Evolutionary conservation across 2,888 invertebrate species (phyloP).

Genomic region (Drosophila tanythrix): DNA sequence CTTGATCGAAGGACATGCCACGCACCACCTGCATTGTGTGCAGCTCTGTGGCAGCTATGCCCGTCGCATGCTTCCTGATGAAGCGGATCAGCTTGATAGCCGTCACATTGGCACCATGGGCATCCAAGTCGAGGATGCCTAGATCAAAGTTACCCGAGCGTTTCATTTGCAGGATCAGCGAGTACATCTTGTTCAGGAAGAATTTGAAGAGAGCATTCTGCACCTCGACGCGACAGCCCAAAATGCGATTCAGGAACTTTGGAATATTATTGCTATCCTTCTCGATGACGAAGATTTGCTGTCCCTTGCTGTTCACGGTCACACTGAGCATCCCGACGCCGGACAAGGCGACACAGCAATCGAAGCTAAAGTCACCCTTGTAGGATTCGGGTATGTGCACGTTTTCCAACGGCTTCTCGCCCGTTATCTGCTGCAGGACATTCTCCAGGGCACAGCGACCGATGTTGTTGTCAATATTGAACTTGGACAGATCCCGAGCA

Average conservation of each 20-base stretch:
- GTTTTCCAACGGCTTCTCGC: conserved; percentile 92
- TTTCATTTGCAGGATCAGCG: conserved; percentile 96
- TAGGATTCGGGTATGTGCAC: conserved; percentile 93
- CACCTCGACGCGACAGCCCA: conserved; percentile 98
- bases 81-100: conserved; percentile 93
- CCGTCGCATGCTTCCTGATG: conserved; percentile 94
- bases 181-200: conserved; percentile 97
- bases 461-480: conserved; percentile 99
- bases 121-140: conserved; percentile 95
- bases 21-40: conserved; percentile 96
- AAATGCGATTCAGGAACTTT: conserved; percentile 98
- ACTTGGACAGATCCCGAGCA: conserved; percentile 97
- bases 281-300: conserved; percentile 88
- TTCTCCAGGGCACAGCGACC: conserved; percentile 96
- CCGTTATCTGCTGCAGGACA: conserved; percentile 97
- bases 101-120: conserved; percentile 95
- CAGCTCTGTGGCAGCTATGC: conserved; percentile 95
- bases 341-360: conserved; percentile 47
- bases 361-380: conserved; percentile 90
- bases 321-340: conserved; percentile 49
- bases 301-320: conserved; percentile 77
- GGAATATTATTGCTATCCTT: conserved; percentile 98
- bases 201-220: conserved; percentile 99
- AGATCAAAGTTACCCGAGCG: conserved; percentile 97
- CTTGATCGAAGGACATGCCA: conserved; percentile 95